Base-by-base conservation (phyloP, 2,113 vertebrate species). In the Noturus placidus region DNA sequence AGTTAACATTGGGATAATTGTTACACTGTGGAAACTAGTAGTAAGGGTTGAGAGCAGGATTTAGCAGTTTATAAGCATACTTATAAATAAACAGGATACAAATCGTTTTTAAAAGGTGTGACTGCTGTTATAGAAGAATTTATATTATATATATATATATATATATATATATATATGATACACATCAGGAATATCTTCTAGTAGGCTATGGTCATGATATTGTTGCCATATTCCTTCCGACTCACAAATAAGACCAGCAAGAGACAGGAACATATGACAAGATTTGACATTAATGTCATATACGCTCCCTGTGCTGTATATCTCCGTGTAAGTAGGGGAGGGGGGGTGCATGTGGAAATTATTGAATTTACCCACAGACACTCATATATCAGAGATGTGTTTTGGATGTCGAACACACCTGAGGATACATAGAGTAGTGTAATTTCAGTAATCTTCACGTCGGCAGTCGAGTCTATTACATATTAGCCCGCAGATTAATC, bases 401-500 rank as follows among this genome's bases (percentile, higher is more conserved):
- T 80, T 42, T 42, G 8, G 33, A 59, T 11, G 17, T 46, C 70
- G 9, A 30, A n/a, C 56, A 61, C 69, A 85, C 84, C 33, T 30
- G 70, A 77, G 70, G 52, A 38, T n/a, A 77, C 54, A 77, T 42
- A 85, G 20, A 59, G 54, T 70, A 59, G 70, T 30, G 35, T 57
- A 52, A 77, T 76, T 56, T 59, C 54, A 76, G n/a, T 80, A 33
- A 80, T 80, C 78, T 80, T 80, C 78, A 57, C 78, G 59, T 80
- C 52, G 33, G 79, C 33, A 82, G 56, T 61, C 33, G 35, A 82
- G 84, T 67, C 63, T 65, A 76, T 57, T 27, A 59, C 35, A 46
- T 61, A 77, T 79, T 67, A 86, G 42, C 35, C 61, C 27, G 61
- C 57, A 80, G 84, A 77, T 85, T 65, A 79, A 59, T 84, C 82